Evolutionary conservation across 2,888 invertebrate species (phyloP).

Genomic region (Parnassius glacialis): DNA sequence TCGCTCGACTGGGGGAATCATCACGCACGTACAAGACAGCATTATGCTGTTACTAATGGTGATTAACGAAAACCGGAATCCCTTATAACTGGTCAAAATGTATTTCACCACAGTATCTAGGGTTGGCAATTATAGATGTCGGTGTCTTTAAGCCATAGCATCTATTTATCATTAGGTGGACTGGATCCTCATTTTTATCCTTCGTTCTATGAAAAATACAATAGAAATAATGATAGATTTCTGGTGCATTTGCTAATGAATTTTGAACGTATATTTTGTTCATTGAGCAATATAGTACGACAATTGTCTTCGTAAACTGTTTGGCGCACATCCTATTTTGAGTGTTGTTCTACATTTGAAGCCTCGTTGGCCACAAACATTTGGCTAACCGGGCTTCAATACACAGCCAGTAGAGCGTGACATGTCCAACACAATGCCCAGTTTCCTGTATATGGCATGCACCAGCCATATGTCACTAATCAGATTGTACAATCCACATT

Average conservation of each 20-base stretch:
- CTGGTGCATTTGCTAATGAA: conserved; percentile 6
- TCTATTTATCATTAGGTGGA: too few species aligned
- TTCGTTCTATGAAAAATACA: too few species aligned
- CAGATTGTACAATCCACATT: conserved; percentile 33
- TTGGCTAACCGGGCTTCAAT: conserved; percentile 18
- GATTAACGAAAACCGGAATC: too few species aligned
- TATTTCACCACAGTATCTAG: too few species aligned
- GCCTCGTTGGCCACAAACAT: conserved; percentile 23
- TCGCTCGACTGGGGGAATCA: too few species aligned
- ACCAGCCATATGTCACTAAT: conserved; percentile 39
- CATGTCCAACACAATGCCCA: conserved; percentile 45
- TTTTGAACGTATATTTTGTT: conserved; percentile 15
- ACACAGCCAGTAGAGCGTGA: conserved; percentile 39
- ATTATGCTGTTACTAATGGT: too few species aligned
- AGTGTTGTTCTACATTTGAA: conserved; percentile 21
- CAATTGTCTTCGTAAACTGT: conserved; percentile 22
- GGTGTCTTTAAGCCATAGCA: too few species aligned
- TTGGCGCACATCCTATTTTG: conserved; percentile 14
- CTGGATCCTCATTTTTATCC: too few species aligned
- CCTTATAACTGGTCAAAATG: too few species aligned
- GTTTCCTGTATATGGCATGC: conserved; percentile 41
- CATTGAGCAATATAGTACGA: conserved; percentile 6
- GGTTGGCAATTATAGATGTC: too few species aligned
- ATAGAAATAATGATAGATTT: neutral
- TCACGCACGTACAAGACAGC: too few species aligned